Evolutionary conservation across 2,797 vertebrate species (phyloP), one percentile per base, ranked within the genome.

Genomic region (Microctenopoma steveboyesi): DNA sequence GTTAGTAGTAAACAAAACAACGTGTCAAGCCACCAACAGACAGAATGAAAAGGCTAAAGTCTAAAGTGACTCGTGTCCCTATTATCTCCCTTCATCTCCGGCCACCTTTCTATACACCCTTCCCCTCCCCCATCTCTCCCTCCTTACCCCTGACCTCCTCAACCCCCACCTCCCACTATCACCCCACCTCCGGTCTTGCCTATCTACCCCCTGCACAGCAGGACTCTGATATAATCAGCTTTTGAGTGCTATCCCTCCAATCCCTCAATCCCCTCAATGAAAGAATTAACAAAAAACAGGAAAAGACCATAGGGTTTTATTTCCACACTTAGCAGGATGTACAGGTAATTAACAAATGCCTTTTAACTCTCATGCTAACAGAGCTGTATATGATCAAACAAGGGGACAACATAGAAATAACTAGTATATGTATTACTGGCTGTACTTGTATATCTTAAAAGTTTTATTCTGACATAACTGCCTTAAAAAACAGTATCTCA

Each of bases 201-300:
- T 76, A 48, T 80, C 76, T 76, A 83, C 78, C 86, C 80, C 77
- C 67, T 54, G 73, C 89, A 74, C 88, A 81, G 86, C 59, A 7
- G 86, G 88, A 66, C 69, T 79, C 81, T 80, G 83, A 90, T 89
- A 85, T 90, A 91, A 92, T 91, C 89, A 89, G 88, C 83, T 90
- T 92, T 87, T n/a, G 78, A 89, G 86, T 63, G 74, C 76, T 76
- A 56, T 62, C 72, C 39, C 4, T 80, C 81, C 85, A 86, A 82
- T 84, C 86, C 81, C 60, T 76, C 87, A 84, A 88, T 83, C 88
- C 81, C 74, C 76, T 81, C 82, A 88, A 88, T 85, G 78, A 89
- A 83, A 86, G 83, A 85, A 82, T 64, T 74, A 82, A 83, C 47
- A 56, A 77, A 76, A 85, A 82, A 81, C 82, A 83, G 86, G 85